Conservation (phyloP, 2,113 vertebrate genomes). For the Furnarius figulus region DNA sequence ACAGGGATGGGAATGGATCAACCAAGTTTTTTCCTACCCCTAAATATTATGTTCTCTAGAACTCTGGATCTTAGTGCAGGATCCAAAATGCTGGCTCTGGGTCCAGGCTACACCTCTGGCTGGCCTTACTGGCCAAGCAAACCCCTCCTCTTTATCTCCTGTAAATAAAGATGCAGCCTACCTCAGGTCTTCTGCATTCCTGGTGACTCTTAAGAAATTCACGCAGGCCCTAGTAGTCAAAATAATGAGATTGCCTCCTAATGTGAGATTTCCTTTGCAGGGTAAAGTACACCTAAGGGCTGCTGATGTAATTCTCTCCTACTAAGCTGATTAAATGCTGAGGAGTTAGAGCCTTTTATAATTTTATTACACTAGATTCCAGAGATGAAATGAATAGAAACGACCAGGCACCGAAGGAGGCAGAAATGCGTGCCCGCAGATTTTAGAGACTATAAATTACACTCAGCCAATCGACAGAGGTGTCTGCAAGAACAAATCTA, state of each 20-base stretch:
- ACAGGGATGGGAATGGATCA: neutral
- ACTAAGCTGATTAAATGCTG: conserved; percentile 74
- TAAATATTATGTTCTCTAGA: neutral
- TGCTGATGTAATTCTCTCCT: conserved; percentile 70
- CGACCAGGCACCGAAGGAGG: conserved; percentile 47
- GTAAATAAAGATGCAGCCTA: neutral
- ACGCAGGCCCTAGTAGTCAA: conserved; percentile 51
- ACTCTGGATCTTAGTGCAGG: neutral
- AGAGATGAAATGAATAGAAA: conserved; percentile 66
- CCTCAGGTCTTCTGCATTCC: neutral
- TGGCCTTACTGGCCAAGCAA: neutral
- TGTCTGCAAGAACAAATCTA: conserved; percentile 47
- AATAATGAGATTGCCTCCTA: conserved; percentile 64
- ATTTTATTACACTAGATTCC: conserved; percentile 74
- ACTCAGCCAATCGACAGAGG: conserved; percentile 5
- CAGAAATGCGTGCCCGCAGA: neutral
- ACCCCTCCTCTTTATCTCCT: neutral
- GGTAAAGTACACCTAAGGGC: conserved; percentile 62
- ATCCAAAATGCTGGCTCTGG: neutral
- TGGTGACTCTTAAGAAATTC: conserved; percentile 11
- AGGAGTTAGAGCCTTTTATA: conserved; percentile 66
- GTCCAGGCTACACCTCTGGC: neutral
- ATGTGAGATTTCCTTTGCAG: conserved; percentile 60
- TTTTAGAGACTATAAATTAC: conserved; percentile 46
- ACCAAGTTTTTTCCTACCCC: neutral